Percentiles rank a stretch among this genome's conserved stretches.
These are phyloP conservation scores for Chlamydotis undulata DNA, from an alignment of 2,113 vertebrate genomes.

Conservation along the genomic window DNA sequence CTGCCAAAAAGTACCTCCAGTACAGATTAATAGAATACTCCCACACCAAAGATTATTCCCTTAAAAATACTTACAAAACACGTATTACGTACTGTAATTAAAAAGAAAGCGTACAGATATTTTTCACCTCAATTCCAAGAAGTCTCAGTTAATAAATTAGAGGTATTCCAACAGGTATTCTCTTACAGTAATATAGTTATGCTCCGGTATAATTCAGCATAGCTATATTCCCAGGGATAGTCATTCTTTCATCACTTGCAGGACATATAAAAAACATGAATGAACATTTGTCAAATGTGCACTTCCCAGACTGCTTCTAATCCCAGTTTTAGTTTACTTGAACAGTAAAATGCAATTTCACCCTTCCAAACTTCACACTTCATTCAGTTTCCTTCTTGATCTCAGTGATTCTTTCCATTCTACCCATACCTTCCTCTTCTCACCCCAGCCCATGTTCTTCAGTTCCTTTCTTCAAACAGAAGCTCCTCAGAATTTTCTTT, in stretches of 20 bases:
- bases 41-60: neutral
- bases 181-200: neutral
- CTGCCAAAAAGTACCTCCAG: neutral
- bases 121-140: neutral
- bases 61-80: neutral
- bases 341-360: neutral
- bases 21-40: neutral
- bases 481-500: neutral
- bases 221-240: neutral
- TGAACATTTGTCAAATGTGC: neutral
- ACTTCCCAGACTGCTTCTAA: neutral
- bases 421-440: neutral
- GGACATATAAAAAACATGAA: neutral
- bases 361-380: constrained; percentile 5
- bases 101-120: neutral
- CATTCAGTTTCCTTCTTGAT: neutral
- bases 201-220: neutral
- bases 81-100: neutral
- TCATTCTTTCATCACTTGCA: neutral
- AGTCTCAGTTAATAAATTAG: neutral
- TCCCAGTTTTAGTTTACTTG: neutral
- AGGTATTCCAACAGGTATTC: neutral
- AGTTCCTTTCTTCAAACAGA: neutral
- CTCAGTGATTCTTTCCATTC: neutral
- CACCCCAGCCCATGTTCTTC: neutral